Conservation (phyloP, 1,140 invertebrate species). For the Calliphora vicina region DNA sequence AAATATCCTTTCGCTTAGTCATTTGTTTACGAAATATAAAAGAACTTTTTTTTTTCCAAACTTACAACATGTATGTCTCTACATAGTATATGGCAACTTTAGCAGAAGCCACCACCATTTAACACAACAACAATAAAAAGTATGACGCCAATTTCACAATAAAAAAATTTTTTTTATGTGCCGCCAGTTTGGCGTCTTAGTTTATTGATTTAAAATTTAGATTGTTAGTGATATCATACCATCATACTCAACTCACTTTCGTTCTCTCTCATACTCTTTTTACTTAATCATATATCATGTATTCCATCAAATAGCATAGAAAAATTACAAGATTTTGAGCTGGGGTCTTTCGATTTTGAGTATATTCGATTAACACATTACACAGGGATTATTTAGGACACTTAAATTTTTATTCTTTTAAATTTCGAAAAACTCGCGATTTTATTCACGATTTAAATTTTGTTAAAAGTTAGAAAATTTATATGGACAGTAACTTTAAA, state of each 20-base stretch:
- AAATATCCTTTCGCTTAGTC: constrained; percentile 23
- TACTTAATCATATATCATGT: too few relatives aligned
- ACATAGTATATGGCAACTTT: too few relatives aligned
- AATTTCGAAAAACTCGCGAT: too few relatives aligned
- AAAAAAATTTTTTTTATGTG: not conserved
- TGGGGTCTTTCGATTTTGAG: too few relatives aligned
- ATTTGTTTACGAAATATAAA: constrained; percentile 7
- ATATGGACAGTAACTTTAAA: too few relatives aligned
- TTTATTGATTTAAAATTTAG: constrained; percentile 31
- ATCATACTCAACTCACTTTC: not conserved
- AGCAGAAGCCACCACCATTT: not conserved
- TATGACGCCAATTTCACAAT: constrained; percentile 30
- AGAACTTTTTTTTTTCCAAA: not conserved
- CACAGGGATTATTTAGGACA: too few relatives aligned
- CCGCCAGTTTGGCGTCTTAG: constrained; percentile 26
- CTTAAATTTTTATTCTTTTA: too few relatives aligned
- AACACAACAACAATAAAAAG: not conserved
- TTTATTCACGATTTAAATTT: too few relatives aligned
- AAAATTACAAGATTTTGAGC: too few relatives aligned
- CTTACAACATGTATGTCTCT: not conserved
- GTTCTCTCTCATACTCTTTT: not conserved
- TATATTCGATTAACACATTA: too few relatives aligned
- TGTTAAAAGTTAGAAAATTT: too few relatives aligned
- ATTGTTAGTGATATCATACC: constrained; percentile 27
- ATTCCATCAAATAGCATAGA: too few relatives aligned